Base-by-base conservation (phyloP, 2,797 vertebrate genomes). In the Loris lydekkerianus region DNA sequence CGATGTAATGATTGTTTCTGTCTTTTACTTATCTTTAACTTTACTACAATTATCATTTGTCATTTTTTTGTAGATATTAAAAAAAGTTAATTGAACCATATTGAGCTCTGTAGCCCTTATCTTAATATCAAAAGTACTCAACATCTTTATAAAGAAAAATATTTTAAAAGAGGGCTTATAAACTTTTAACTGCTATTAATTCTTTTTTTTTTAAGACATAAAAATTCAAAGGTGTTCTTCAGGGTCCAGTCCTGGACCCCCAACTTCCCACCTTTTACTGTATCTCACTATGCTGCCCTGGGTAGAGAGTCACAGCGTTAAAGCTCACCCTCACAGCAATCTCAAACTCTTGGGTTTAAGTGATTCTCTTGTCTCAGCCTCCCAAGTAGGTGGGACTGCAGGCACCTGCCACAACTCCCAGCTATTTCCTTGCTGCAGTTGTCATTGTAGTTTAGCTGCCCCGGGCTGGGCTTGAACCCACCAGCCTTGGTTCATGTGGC, bases 1-100 rank as follows among this genome's bases (percentile, higher is more conserved):
- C 21, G 82, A 56, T 29, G n/a, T 17, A 88, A 13, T 83, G 23
- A 76, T 81, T 85, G 20, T 93, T 96, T 93, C 61, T 81, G 34
- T 73, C 25, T 86, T 43, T 92, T 86, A 89, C 91, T 91, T 89
- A 93, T n/a, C 84, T 86, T 82, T 95, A 76, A 87, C 14, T 60
- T 17, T 49, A n/a, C 61, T 81, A 85, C 23, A 94, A 87, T 56
- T 80, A 67, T 11, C 11, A 61, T 83, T 85, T 92, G 20, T 37
- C 73, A 14, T 37, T 43, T 70, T 89, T 83, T 80, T 69, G 23
- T 37, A 86, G 65, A n/a, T 75, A 81, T 88, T 29, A 94, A 89
- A 90, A 94, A 83, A 69, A 72, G 23, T 95, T 72, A 89, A 70
- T 61, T 84, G 69, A 86, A 69, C 15, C 43, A 34, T 70, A 63